Percentiles rank a stretch among this genome's conserved stretches.
These are phyloP conservation scores for Rhamnusium bicolor DNA, from an alignment of 2,888 invertebrate genomes.

Conservation along the genomic window DNA sequence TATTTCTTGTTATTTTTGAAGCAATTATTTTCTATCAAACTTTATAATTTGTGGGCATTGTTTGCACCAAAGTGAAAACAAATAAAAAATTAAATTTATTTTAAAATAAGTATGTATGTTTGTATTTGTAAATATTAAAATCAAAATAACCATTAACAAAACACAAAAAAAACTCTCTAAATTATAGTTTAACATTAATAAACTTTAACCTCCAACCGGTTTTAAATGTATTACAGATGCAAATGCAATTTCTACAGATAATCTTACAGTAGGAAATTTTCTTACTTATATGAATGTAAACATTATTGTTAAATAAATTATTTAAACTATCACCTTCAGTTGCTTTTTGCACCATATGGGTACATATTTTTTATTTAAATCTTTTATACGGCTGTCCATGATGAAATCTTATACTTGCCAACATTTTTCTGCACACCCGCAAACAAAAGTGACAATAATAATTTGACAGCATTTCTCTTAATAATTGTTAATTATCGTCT, in stretches of 20 bases:
- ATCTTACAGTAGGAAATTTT: conserved; percentile 9
- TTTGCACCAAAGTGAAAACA: no score
- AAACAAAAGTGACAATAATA: not conserved
- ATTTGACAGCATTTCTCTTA: no score
- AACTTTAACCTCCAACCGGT: conserved; percentile 47
- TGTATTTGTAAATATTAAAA: not conserved
- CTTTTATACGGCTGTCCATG: no score
- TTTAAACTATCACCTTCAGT: conserved; percentile 2
- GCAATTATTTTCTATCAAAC: no score
- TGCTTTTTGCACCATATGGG: not conserved
- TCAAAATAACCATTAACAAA: conserved; percentile 20
- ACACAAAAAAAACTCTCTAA: conserved; percentile 29
- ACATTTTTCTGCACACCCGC: not conserved
- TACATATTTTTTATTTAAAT: not conserved
- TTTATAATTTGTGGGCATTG: no score
- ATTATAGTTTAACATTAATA: conserved; percentile 39
- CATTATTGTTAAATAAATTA: conserved; percentile 15
- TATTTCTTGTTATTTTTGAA: no score
- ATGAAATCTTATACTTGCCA: no score
- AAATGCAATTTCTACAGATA: conserved; percentile 39
- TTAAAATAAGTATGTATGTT: no score
- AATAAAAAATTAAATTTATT: no score
- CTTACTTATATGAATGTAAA: not conserved
- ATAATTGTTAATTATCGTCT: not conserved
- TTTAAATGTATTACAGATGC: conserved; percentile 46